Percentiles rank a stretch among this genome's conserved stretches.
Conservation (phyloP, 1,140 invertebrate species). For the Samia ricini region DNA sequence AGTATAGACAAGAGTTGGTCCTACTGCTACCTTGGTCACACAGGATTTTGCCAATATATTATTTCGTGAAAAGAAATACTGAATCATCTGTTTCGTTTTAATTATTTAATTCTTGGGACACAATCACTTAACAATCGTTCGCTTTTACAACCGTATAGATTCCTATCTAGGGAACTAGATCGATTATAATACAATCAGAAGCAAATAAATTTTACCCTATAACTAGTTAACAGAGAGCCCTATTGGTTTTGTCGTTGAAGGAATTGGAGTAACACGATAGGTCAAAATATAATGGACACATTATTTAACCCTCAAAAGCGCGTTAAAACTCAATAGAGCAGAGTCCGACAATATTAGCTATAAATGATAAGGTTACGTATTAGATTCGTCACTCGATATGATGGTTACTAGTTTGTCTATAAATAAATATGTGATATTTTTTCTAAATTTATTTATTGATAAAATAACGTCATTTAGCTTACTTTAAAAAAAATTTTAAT, state of each 20-base stretch:
- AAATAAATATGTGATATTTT: no score
- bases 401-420: not conserved
- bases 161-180: slow-evolving; percentile 45
- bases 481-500: no score
- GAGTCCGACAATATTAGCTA: slow-evolving; percentile 41
- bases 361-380: slow-evolving; percentile 9
- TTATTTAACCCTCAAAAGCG: slow-evolving; percentile 67
- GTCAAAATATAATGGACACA: slow-evolving; percentile 45
- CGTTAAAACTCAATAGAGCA: slow-evolving; percentile 68
- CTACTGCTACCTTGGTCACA: no score
- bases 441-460: no score
- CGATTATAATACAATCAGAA: slow-evolving; percentile 66
- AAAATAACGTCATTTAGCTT: no score
- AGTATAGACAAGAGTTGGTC: no score
- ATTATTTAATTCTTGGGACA: not conserved
- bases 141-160: slow-evolving; percentile 27
- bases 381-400: slow-evolving; percentile 18
- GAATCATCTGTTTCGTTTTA: no score
- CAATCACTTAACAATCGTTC: slow-evolving; percentile 12
- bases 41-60: no score
- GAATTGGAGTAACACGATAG: slow-evolving; percentile 19
- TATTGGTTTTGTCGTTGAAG: slow-evolving; percentile 36
- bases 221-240: slow-evolving; percentile 37
- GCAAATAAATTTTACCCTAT: slow-evolving; percentile 56
- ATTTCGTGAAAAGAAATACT: no score